Base-by-base conservation (phyloP, 2,113 vertebrate genomes). In the Cygnus atratus region DNA sequence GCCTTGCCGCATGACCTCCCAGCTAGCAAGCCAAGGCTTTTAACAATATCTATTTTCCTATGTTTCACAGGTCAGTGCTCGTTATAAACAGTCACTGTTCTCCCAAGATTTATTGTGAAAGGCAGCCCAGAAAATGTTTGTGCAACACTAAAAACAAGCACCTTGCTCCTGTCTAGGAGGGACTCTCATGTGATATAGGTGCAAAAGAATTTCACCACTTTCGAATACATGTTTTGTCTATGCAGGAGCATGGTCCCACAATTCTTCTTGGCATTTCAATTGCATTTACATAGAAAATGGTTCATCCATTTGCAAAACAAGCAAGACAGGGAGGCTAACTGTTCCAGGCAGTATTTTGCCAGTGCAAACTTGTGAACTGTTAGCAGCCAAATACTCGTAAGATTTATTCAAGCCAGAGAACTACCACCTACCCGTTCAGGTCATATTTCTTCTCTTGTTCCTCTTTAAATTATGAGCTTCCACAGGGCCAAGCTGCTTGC, bases 381-480 rank as follows among this genome's bases (percentile, higher is more conserved):
- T 84, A 94, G 74, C 92, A 95, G 92, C 57, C 59, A 95, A 91
- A 89, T 63, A 82, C 61, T 84, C 68, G 90, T 88, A 91, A 87
- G 92, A 94, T 96, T 97, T 97, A 95, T 86, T 95, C 87, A 97
- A 96, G 80, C 92, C 86, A 93, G 88, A 89, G 77, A 95, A 89
- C 84, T 87, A 85, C 82, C 86, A 83, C 90, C 96, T 90, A 94
- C 85, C 63, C 70, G 43, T 93, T 96, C 84, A 95, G 88, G 61
- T 92, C 89, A 41, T 95, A 92, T 97, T 91, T 93, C 72, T 94
- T 95, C 95, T 96, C 71, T 75, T 94, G 58, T 87, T 95, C 35
- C 14, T 92, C 86, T 94, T 76, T 92, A 94, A 96, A 94, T 96
- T 92, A 89, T 59, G 58, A 87, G 54, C 55, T 97, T 96, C 52